These are phyloP conservation scores for Heliconius charithonia DNA, from an alignment of 2,888 invertebrate genomes.

Conservation along the genomic window DNA sequence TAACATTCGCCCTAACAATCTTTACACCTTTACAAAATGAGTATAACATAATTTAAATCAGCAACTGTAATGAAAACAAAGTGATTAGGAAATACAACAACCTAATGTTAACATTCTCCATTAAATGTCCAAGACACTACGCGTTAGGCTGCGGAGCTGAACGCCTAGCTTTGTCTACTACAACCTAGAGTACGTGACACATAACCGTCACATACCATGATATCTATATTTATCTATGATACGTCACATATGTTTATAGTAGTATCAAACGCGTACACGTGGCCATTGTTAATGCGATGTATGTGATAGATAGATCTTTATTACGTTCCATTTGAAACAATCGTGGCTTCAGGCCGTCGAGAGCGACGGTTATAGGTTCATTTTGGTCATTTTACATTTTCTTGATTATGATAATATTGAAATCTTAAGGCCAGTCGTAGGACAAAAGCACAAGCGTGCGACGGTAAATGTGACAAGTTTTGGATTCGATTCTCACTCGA, in stretches of 20 bases:
- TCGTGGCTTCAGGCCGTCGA: not conserved
- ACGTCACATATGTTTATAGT: slow-evolving; percentile 2
- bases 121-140: not conserved
- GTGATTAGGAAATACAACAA: not conserved
- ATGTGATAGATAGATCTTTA: not conserved
- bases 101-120: not conserved
- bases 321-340: not conserved
- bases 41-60: too few species aligned
- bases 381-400: not conserved
- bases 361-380: too few species aligned
- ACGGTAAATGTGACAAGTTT: too few species aligned
- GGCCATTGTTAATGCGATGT: not conserved
- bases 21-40: too few species aligned
- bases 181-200: too few species aligned
- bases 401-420: too few species aligned
- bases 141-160: not conserved
- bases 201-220: too few species aligned
- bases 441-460: too few species aligned
- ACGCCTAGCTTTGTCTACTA: not conserved
- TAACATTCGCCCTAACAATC: too few species aligned
- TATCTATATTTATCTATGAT: not conserved
- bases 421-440: too few species aligned
- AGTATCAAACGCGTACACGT: not conserved
- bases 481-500: too few species aligned
- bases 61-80: too few species aligned